Evolutionary conservation across 2,113 vertebrate genomes (phyloP).

Genomic region (Poicephalus gulielmi): DNA sequence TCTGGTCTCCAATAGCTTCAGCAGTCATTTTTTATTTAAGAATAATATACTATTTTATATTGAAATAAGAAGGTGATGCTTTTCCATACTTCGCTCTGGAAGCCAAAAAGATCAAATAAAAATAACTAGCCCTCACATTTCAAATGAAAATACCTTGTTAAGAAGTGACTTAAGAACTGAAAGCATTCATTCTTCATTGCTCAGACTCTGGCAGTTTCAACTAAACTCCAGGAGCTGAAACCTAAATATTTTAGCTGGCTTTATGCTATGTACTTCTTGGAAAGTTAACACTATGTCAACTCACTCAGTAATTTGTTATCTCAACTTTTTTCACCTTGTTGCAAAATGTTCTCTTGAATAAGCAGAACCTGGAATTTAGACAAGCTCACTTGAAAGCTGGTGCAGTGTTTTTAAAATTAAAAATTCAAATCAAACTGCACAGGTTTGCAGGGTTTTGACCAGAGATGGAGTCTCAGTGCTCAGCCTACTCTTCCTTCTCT

Average conservation of each 20-base stretch:
- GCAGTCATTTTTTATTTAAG: not conserved
- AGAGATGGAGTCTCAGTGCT: not conserved
- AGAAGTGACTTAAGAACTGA: not conserved
- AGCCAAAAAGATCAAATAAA: not conserved
- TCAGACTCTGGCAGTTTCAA: not conserved
- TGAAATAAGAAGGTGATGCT: not conserved
- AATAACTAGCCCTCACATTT: not conserved
- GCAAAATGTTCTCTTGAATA: not conserved
- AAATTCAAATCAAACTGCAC: not conserved
- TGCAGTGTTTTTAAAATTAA: not conserved
- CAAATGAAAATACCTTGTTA: not conserved
- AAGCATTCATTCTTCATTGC: not conserved
- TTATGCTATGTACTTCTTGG: not conserved
- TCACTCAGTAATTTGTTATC: not conserved
- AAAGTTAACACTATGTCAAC: not conserved
- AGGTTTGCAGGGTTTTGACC: not conserved
- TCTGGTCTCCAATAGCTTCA: not conserved
- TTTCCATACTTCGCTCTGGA: not conserved
- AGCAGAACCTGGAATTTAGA: not conserved
- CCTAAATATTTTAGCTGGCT: conserved; percentile 43
- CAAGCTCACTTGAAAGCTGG: not conserved
- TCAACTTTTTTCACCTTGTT: not conserved
- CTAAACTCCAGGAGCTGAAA: conserved; percentile 16
- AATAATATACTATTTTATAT: not conserved
- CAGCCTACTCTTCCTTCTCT: not conserved